A percentile compares a stretch with the other conserved stretches of the same genome.
Conservation (phyloP, 2,888 invertebrate genomes). For the Drosophila macrospina region DNA sequence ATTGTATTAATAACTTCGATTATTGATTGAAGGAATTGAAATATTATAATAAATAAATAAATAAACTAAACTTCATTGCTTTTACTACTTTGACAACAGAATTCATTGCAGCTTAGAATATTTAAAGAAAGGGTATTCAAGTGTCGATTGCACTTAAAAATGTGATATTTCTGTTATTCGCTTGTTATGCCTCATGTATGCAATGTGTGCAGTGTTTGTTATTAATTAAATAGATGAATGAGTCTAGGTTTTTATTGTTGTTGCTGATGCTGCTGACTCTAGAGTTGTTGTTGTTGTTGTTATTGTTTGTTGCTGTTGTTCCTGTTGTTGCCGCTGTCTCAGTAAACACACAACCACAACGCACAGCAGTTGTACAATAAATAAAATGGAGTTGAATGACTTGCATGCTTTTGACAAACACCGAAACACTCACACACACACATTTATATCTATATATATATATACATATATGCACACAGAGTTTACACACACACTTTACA, state of each 20-base stretch:
- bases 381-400: conserved; percentile 74
- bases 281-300: conserved; percentile 14
- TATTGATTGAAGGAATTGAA: no score
- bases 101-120: no score
- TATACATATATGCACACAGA: not conserved
- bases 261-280: conserved; percentile 15
- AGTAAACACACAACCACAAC: conserved; percentile 38
- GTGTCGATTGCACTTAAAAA: not conserved
- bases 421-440: conserved; percentile 17
- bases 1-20: no score
- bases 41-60: no score
- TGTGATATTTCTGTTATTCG: conserved; percentile 17
- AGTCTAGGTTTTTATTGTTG: conserved; percentile 44
- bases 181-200: conserved; percentile 11
- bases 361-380: conserved; percentile 63
- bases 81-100: no score
- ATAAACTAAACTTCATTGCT: no score
- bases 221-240: conserved; percentile 72
- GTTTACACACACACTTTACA: not conserved
- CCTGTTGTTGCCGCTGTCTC: conserved; percentile 37
- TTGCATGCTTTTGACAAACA: conserved; percentile 66
- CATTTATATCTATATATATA: not conserved
- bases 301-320: conserved; percentile 25
- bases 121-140: conserved; percentile 14
- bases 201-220: conserved; percentile 60